Base-by-base conservation (phyloP, 1,140 invertebrate species). In the Bilobella aurantiaca region DNA sequence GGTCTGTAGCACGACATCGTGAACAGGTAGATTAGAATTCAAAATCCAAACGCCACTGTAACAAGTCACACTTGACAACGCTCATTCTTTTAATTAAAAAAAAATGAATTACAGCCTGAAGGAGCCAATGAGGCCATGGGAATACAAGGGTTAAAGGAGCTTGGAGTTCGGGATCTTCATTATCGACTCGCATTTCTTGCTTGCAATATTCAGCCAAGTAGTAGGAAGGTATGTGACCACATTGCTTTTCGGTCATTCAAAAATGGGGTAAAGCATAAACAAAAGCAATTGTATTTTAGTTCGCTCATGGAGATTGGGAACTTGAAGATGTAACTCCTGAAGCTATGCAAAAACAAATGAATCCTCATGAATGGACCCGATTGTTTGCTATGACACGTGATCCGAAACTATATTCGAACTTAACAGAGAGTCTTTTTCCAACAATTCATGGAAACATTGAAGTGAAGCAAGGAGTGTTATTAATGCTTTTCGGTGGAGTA, bases 401-500 rank as follows among this genome's bases (percentile, higher is more conserved):
- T 75, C 87, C 87, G 70, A 91, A 94, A 78, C 78, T 99, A 0
- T 96, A 95, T 75, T 82, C 88, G 34, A 98, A 99, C 78, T 79
- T 99, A 12, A 91, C 93, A 21, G 83, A 84, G 27, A 94, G 92
- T 75, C 80, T 99, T 5, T 99, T 99, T 75, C 95, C 97, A 0
- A 90, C 94, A 16, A 92, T 99, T 75, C 94, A 98, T 76, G 97
- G 96, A 53, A 97, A 94, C 78, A 96, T 98, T 70, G 95, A 99
- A 79, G 90, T 99, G 0, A 99, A 99, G 76, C 83, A 91, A 67
- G 97, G 90, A 1, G 87, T 99, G 63, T 79, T 98, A 1, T 77
- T 99, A 8, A 98, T 99, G 91, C 76, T 99, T 28, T 98, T 99
- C 80, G 96, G 96, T 37, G 97, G 97, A 1, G 96, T 99, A 12